These are phyloP conservation scores for Rhynchonema sp. DNA, from an alignment of 2,888 invertebrate genomes.

Conservation along the genomic window DNA sequence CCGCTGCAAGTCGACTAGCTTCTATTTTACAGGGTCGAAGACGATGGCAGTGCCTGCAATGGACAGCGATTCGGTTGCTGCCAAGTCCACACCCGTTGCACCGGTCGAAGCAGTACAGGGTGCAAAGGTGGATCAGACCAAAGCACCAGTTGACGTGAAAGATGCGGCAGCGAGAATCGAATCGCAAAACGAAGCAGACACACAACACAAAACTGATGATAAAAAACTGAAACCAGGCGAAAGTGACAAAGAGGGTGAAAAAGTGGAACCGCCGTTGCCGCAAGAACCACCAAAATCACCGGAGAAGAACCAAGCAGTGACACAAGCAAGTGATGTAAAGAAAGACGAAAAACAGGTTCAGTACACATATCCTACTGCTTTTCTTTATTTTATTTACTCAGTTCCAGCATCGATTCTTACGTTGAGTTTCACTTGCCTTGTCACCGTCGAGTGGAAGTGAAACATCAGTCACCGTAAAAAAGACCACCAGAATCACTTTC, in stretches of 20 bases:
- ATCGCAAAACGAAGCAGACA: neutral
- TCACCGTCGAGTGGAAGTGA: too few species aligned
- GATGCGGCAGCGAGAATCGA: neutral
- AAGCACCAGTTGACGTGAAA: neutral
- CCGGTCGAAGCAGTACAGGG: neutral
- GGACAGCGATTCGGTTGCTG: too few species aligned
- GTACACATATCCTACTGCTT: too few species aligned
- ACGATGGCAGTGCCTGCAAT: too few species aligned
- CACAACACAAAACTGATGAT: neutral
- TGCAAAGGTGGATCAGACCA: neutral
- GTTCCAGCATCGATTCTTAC: too few species aligned
- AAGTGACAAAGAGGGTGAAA: neutral
- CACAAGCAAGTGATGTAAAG: neutral
- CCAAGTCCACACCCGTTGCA: neutral
- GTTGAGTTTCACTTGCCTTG: too few species aligned
- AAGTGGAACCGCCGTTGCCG: conserved; percentile 1
- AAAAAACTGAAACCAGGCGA: neutral
- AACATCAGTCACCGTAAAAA: too few species aligned
- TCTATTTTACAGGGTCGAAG: too few species aligned
- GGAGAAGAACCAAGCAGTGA: neutral
- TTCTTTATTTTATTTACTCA: too few species aligned
- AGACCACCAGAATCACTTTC: neutral
- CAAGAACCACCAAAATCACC: neutral
- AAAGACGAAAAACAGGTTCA: neutral
- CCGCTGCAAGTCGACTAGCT: too few species aligned